A percentile compares a stretch with the other conserved stretches of the same genome.
phyloP scores from a whole-genome alignment of 2,888 invertebrate genomes.

The Nasonovia ribisnigri region DNA sequence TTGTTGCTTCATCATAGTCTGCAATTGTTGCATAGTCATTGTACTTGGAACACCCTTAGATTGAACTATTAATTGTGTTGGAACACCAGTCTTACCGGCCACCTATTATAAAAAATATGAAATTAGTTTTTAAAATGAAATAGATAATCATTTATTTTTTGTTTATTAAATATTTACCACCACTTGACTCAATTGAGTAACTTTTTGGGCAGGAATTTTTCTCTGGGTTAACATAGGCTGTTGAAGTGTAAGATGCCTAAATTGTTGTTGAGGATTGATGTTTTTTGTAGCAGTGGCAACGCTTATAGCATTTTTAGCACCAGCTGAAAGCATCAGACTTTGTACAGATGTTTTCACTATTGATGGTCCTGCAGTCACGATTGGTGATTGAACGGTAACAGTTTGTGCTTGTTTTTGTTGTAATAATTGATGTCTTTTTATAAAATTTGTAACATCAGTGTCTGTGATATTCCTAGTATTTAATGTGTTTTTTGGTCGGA shows the following conservation, averaged over 20 bases:
- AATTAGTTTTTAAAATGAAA: constrained; percentile 65
- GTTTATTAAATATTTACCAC: constrained; percentile 68
- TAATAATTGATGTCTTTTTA: constrained; percentile 73
- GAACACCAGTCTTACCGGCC: constrained; percentile 72
- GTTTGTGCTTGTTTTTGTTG: constrained; percentile 66
- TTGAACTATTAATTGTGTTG: constrained; percentile 77
- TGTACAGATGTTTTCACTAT: constrained; percentile 59
- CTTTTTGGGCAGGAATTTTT: constrained; percentile 75
- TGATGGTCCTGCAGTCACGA: constrained; percentile 64
- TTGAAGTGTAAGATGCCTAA: constrained; percentile 77
- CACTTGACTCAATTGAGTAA: constrained; percentile 75
- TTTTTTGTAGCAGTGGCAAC: constrained; percentile 62
- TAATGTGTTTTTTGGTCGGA: constrained; percentile 69
- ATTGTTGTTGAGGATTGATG: constrained; percentile 72
- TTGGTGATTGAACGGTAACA: constrained; percentile 62
- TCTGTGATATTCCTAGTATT: constrained; percentile 73
- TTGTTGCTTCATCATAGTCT: constrained; percentile 75
- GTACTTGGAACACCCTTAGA: constrained; percentile 75
- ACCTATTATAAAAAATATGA: constrained; percentile 65
- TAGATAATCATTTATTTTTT: neutral
- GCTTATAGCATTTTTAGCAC: constrained; percentile 68
- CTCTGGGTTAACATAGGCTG: constrained; percentile 71
- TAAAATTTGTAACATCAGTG: constrained; percentile 75
- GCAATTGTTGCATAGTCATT: constrained; percentile 82
- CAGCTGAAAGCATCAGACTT: constrained; percentile 67